phyloP scores from a whole-genome alignment of 2,113 vertebrate genomes.

The Atlantisia rogersi region DNA sequence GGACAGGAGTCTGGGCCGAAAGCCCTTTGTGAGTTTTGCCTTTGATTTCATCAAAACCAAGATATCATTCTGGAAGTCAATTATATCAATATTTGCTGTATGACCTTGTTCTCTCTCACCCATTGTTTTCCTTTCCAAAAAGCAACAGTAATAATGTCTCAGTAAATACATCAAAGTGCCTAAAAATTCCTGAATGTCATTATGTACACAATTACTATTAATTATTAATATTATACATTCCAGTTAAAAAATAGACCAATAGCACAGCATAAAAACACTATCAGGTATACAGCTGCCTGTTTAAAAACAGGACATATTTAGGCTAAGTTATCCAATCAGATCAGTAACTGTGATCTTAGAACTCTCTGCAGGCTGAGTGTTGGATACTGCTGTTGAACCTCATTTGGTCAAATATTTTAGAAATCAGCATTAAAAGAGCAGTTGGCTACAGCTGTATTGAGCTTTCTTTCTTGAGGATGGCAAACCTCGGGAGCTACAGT shows the following conservation, averaged over 20 bases:
- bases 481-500: neutral
- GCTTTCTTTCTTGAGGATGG: neutral
- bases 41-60: neutral
- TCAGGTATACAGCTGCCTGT: neutral
- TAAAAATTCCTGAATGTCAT: neutral
- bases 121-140: neutral
- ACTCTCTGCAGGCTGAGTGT: neutral
- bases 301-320: neutral
- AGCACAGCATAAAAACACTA: neutral
- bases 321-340: neutral
- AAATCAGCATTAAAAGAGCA: neutral
- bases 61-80: neutral
- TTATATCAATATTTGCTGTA: slow-evolving; percentile 7
- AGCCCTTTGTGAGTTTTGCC: neutral
- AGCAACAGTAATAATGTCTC: neutral
- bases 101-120: neutral
- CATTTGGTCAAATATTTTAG: neutral
- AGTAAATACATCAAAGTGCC: neutral
- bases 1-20: neutral
- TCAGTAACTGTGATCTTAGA: neutral
- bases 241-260: neutral
- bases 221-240: neutral
- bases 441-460: neutral
- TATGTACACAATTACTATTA: neutral
- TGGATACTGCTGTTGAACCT: neutral